Percentiles rank a stretch among this genome's conserved stretches.
These are phyloP conservation scores for Psettodes erumei DNA, from an alignment of 2,113 vertebrate genomes.

Conservation along the genomic window DNA sequence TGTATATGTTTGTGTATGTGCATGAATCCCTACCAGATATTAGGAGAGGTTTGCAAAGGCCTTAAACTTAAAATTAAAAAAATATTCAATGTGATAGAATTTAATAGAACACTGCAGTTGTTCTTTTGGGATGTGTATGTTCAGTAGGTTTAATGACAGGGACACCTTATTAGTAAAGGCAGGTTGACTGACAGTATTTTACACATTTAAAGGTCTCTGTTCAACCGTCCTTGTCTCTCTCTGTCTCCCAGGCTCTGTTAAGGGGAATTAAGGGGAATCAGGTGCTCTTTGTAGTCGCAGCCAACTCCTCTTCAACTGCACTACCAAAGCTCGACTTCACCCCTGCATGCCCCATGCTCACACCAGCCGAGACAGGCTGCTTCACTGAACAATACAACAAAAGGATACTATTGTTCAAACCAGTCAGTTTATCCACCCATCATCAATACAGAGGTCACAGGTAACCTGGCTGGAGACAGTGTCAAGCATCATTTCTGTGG, in stretches of 20 bases:
- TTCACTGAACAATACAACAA: slow-evolving; percentile 7
- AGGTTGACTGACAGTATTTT: neutral
- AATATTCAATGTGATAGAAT: too few species aligned
- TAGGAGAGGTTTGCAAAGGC: slow-evolving; percentile 28
- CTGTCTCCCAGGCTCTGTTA: slow-evolving; percentile 30
- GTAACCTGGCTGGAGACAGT: neutral
- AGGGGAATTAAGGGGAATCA: slow-evolving; percentile 40
- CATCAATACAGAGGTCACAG: neutral
- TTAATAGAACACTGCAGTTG: too few species aligned
- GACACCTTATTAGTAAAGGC: neutral
- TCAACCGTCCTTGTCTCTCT: slow-evolving; percentile 13
- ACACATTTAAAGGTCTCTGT: slow-evolving; percentile 1
- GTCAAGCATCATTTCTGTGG: neutral
- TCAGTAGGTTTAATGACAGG: neutral
- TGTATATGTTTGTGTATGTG: slow-evolving; percentile 1
- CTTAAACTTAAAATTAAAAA: too few species aligned
- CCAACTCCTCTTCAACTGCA: slow-evolving; percentile 14
- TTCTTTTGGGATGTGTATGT: neutral
- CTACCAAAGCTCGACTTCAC: slow-evolving; percentile 22
- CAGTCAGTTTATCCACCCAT: neutral
- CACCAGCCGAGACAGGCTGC: neutral
- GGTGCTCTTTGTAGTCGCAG: slow-evolving; percentile 29
- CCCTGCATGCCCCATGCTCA: slow-evolving; percentile 1
- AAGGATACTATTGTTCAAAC: neutral
- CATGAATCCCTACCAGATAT: slow-evolving; percentile 53